These are phyloP conservation scores for Iphiclides podalirius DNA, from an alignment of 2,888 invertebrate genomes.

Conservation along the genomic window DNA sequence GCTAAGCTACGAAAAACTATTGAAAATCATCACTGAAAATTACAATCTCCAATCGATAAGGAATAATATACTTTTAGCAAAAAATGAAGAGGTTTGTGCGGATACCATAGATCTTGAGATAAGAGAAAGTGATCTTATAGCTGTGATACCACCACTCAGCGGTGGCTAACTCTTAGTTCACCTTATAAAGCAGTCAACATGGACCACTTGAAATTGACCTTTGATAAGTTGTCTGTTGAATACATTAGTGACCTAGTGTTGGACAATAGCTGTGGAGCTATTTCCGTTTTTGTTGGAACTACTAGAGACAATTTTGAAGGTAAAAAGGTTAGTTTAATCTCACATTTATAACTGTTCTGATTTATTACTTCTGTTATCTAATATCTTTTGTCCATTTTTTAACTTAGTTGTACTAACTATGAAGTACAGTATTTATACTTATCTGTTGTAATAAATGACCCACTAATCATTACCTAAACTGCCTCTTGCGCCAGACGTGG, in stretches of 20 bases:
- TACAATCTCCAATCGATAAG: constrained; percentile 85
- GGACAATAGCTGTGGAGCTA: constrained; percentile 90
- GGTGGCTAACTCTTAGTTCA: constrained; percentile 84
- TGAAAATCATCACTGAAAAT: constrained; percentile 78
- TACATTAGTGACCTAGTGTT: constrained; percentile 83
- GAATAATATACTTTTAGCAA: constrained; percentile 86
- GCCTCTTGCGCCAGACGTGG: too few species aligned
- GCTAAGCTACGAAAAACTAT: constrained; percentile 78
- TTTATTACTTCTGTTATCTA: too few species aligned
- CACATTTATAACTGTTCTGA: too few species aligned
- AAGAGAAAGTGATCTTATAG: constrained; percentile 88
- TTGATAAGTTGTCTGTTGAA: constrained; percentile 84
- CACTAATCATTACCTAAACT: too few species aligned
- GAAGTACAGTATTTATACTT: too few species aligned
- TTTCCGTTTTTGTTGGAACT: constrained; percentile 93
- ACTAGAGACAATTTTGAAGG: constrained; percentile 92
- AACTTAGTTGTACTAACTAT: too few species aligned
- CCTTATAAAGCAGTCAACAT: constrained; percentile 54
- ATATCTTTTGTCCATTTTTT: neutral
- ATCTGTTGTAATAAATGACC: too few species aligned
- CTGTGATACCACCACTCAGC: constrained; percentile 96
- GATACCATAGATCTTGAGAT: constrained; percentile 77
- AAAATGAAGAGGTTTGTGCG: constrained; percentile 89
- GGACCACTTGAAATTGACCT: constrained; percentile 85
- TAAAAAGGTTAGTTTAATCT: constrained; percentile 80